Evolutionary conservation across 2,888 invertebrate species (phyloP).

Genomic region (Brachyopa scutellaris): DNA sequence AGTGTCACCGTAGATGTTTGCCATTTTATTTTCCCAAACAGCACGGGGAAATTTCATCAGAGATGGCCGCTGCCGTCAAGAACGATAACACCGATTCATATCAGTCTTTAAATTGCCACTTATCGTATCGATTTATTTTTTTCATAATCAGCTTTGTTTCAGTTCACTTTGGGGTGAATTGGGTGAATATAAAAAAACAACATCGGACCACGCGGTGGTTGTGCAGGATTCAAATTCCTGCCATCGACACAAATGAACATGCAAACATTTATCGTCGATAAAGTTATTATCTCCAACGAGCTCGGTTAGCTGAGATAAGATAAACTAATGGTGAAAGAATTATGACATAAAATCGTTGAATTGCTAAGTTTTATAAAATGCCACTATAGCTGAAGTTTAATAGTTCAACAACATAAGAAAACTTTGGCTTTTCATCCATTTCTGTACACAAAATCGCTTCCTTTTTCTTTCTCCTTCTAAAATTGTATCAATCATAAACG

Average conservation of each 20-base stretch:
- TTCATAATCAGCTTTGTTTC: slow-evolving; percentile 58
- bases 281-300: not conserved
- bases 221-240: slow-evolving; percentile 30
- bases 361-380: too few species aligned
- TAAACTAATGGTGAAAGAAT: slow-evolving; percentile 16
- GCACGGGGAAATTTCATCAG: slow-evolving; percentile 9
- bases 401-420: too few species aligned
- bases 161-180: slow-evolving; percentile 5
- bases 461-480: too few species aligned
- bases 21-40: slow-evolving; percentile 16
- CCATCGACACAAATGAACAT: slow-evolving; percentile 34
- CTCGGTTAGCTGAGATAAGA: slow-evolving; percentile 31
- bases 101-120: slow-evolving; percentile 48
- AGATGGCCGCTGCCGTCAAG: not conserved
- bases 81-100: slow-evolving; percentile 27
- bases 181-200: too few species aligned
- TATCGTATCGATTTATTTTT: slow-evolving; percentile 35
- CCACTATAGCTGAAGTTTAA: too few species aligned
- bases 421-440: too few species aligned
- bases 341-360: not conserved
- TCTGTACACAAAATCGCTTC: too few species aligned
- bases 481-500: too few species aligned
- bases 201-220: slow-evolving; percentile 8
- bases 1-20: not conserved
- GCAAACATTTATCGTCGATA: slow-evolving; percentile 27